Evolutionary conservation across 2,888 invertebrate genomes (phyloP).

Genomic region (Scaptomyza caliginosa): DNA sequence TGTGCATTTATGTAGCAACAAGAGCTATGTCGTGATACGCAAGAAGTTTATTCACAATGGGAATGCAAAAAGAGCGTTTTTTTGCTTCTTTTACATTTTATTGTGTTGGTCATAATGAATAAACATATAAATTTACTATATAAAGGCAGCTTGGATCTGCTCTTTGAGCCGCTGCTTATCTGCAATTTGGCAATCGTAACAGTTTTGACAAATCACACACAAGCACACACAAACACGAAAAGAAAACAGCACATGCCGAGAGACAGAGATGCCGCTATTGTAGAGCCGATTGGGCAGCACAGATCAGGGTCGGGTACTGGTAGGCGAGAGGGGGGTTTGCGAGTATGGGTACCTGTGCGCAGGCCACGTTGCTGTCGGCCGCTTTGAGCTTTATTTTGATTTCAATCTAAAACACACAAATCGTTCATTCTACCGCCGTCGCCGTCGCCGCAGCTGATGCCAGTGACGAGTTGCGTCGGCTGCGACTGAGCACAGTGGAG

Average conservation of each 20-base stretch:
- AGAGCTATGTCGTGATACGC: conserved; percentile 13
- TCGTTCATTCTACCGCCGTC: conserved; percentile 70
- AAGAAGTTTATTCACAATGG: not conserved
- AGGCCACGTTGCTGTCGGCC: conserved; percentile 52
- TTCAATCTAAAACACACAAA: conserved; percentile 80
- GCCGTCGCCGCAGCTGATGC: conserved; percentile 29
- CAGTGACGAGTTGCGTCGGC: conserved; percentile 6
- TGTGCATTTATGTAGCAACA: conserved; percentile 5
- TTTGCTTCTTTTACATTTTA: not conserved
- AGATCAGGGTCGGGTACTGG: not conserved
- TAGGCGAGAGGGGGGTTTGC: not conserved
- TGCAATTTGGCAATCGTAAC: conserved; percentile 75
- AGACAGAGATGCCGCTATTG: conserved; percentile 51
- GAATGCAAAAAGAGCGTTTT: too few relatives aligned
- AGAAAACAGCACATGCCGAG: conserved; percentile 19
- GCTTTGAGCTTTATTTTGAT: conserved; percentile 78
- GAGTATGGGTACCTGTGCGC: conserved; percentile 48
- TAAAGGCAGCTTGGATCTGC: conserved; percentile 28
- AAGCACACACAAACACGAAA: conserved; percentile 18
- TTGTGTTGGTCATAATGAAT: not conserved
- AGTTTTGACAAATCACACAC: conserved; percentile 77
- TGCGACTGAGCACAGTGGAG: conserved; percentile 59
- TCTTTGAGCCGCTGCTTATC: conserved; percentile 54
- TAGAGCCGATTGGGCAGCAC: conserved; percentile 32
- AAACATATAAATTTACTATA: not conserved